Percentiles rank a stretch among this genome's conserved stretches.
phyloP scores from a whole-genome alignment of 2,113 vertebrate species.

The Colossoma macropomum region DNA sequence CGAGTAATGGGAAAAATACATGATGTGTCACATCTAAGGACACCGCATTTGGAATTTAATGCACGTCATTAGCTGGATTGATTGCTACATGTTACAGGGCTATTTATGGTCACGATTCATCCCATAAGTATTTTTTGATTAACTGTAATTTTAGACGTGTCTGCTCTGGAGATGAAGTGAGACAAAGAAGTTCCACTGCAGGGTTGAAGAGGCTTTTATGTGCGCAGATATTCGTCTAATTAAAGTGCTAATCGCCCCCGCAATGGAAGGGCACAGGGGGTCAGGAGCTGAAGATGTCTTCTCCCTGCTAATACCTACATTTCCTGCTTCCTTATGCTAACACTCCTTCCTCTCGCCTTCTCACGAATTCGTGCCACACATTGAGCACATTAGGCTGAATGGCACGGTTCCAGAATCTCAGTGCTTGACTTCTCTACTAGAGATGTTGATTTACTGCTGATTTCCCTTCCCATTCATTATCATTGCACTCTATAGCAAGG shows the following conservation, averaged over 20 bases:
- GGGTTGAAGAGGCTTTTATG: slow-evolving; percentile 32
- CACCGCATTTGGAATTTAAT: slow-evolving; percentile 11
- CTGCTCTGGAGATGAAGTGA: slow-evolving; percentile 25
- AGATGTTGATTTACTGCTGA: slow-evolving; percentile 2
- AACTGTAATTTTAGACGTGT: slow-evolving; percentile 47
- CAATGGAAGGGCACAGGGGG: slow-evolving; percentile 11
- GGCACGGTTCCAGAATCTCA: background rate
- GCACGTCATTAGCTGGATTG: slow-evolving; percentile 14
- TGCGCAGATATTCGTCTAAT: slow-evolving; percentile 42
- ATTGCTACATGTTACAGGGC: slow-evolving; percentile 1
- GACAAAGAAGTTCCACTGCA: slow-evolving; percentile 28
- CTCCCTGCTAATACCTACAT: slow-evolving; percentile 12
- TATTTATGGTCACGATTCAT: slow-evolving; percentile 39
- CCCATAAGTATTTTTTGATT: slow-evolving; percentile 44
- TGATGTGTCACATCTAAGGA: background rate
- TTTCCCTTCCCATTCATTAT: background rate
- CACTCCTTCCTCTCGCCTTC: background rate
- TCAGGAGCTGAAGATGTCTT: background rate
- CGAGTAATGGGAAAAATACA: background rate
- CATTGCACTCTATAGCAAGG: too few species aligned
- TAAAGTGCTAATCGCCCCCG: slow-evolving; percentile 43
- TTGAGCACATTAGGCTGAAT: background rate
- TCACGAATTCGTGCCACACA: background rate
- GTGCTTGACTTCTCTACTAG: background rate
- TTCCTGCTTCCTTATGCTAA: slow-evolving; percentile 2